Conservation (phyloP, 1,140 invertebrate species). For the Drosophila paulistorum region DNA sequence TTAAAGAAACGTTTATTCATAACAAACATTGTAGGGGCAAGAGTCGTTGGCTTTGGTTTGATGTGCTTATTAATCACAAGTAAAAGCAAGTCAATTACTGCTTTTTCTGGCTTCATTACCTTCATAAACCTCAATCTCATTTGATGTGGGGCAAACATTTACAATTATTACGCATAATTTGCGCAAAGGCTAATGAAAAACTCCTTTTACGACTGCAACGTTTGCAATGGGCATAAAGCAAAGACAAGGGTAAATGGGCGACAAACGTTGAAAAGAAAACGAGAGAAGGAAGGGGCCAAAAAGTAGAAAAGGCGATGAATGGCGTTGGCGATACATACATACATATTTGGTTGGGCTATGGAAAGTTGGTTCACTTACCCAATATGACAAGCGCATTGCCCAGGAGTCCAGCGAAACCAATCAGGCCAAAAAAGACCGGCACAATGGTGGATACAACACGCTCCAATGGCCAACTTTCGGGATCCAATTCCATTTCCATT, state of each 20-base stretch:
- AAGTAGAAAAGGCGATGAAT: not conserved
- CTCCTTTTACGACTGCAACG: constrained; percentile 18
- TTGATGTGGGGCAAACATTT: constrained; percentile 32
- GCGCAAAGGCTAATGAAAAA: constrained; percentile 59
- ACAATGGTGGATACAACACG: constrained; percentile 89
- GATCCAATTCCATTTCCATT: constrained; percentile 58
- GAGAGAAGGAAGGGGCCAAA: not conserved
- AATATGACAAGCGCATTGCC: constrained; percentile 95
- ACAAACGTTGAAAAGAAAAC: not conserved
- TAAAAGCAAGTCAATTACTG: constrained; percentile 27
- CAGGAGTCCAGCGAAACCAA: constrained; percentile 93
- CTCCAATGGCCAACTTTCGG: constrained; percentile 66
- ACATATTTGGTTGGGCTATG: not conserved
- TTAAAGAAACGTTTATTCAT: too few species aligned
- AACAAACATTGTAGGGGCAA: too few species aligned
- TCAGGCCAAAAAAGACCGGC: constrained; percentile 94
- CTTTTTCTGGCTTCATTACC: constrained; percentile 43
- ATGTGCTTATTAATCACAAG: not conserved
- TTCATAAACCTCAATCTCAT: constrained; percentile 11
- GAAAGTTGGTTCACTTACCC: constrained; percentile 57
- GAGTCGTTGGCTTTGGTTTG: too few species aligned
- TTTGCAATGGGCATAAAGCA: not conserved
- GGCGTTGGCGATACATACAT: too few species aligned
- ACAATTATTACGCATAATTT: constrained; percentile 77
- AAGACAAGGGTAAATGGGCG: not conserved